These are phyloP conservation scores for Pampusana beccarii DNA, from an alignment of 2,113 vertebrate genomes.

Conservation along the genomic window DNA sequence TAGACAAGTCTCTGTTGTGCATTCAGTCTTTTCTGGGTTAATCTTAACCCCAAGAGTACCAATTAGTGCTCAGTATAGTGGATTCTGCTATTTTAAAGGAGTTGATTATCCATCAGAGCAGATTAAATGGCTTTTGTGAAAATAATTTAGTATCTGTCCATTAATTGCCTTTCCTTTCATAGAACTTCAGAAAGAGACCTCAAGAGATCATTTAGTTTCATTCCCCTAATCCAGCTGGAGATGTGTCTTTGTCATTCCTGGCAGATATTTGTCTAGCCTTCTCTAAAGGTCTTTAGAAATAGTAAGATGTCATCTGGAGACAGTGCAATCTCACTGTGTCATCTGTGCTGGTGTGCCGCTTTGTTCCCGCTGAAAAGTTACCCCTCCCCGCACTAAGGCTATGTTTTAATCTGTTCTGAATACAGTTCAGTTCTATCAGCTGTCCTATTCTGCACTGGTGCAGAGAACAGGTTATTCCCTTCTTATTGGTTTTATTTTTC, in stretches of 20 bases:
- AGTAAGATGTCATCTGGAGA: neutral
- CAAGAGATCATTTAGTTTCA: slow-evolving; percentile 28
- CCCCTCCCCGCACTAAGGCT: neutral
- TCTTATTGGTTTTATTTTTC: neutral
- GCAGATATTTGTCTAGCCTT: neutral
- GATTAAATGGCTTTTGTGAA: slow-evolving; percentile 38
- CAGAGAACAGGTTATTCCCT: neutral
- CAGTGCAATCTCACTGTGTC: neutral
- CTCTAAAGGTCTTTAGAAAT: neutral
- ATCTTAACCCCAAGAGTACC: slow-evolving; percentile 29
- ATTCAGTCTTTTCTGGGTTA: neutral
- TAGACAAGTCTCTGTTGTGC: neutral
- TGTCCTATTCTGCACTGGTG: neutral
- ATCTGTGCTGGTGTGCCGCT: neutral
- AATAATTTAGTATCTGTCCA: slow-evolving; percentile 19
- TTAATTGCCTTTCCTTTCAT: slow-evolving; percentile 24
- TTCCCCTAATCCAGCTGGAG: neutral
- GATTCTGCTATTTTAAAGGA: neutral
- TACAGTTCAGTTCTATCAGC: neutral
- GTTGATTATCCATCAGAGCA: slow-evolving; percentile 8
- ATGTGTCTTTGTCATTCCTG: neutral
- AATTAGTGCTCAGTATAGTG: slow-evolving; percentile 1
- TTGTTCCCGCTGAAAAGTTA: neutral
- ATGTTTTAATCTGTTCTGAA: neutral
- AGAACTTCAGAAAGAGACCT: slow-evolving; percentile 1